Base-by-base conservation (phyloP, 2,113 vertebrate species). In the Lanius collurio region DNA sequence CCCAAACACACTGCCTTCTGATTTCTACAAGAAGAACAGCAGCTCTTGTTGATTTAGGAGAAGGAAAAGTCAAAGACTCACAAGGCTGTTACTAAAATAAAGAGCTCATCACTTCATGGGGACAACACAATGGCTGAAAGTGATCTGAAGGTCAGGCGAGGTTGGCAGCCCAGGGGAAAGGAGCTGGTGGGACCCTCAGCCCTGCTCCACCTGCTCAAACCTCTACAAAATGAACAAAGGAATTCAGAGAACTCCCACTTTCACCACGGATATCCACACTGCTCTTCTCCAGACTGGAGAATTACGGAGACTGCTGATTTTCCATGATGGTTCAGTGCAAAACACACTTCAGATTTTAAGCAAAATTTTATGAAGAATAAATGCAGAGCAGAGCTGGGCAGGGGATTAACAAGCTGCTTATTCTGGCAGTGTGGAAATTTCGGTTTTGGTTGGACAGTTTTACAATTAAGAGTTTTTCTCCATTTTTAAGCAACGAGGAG, bases 361-460 rank as follows among this genome's bases (percentile, higher is more conserved):
- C 6, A 71, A 52, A 59, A 26, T 31, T 76, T 59, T 31, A 39
- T 12, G 33, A 59, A 80, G 47, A 55, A 7, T 10, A 74, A 89
- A 21, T 13, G 20, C 41, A 64, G 57, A 74, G 53, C 1, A 1
- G 37, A 90, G 41, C 31, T 27, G 23, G 24, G 57, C 33, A 44
- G 42, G 5, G 60, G 59, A 92, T 95, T 94, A 94, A 89, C 63
- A 26, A 74, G 39, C 16, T 94, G 84, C 21, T 96, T 88, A 90
- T 92, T 95, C 67, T 67, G n/a, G 22, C 1, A 4, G 69, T 37
- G 30, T 42, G 64, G 30, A 68, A 89, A 37, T 59, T 90, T 76
- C 50, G 42, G 91, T 49, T 96, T 88, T 88, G 91, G 49, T 85
- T 85, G 85, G 78, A 33, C 42, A 89, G 53, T 85, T 97, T 96